Percentiles rank a stretch among this genome's conserved stretches.
phyloP scores from a whole-genome alignment of 2,888 invertebrate species.

The Trachelus stipa region DNA sequence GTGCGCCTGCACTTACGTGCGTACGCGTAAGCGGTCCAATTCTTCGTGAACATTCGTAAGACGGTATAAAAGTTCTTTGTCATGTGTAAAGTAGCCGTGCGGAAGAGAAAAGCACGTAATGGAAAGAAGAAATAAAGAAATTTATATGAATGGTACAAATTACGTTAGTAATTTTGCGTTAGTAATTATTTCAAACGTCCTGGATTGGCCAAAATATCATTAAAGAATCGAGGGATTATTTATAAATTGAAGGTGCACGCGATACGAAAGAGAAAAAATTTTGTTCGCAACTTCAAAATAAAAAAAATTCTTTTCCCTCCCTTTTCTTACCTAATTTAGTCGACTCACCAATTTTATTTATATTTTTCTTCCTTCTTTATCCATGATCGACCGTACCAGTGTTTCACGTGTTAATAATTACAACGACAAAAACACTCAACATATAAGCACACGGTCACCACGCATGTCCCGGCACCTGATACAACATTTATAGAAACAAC shows the following conservation, averaged over 20 bases:
- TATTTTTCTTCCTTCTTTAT: background rate
- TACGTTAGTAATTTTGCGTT: background rate
- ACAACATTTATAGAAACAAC: background rate
- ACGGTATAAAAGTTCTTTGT: background rate
- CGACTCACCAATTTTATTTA: background rate
- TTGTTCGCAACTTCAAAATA: too few species aligned
- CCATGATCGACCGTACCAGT: background rate
- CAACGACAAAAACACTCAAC: background rate
- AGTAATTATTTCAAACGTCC: background rate
- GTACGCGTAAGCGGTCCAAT: conserved; percentile 2
- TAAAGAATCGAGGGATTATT: background rate
- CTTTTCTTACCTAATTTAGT: background rate
- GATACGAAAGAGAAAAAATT: too few species aligned
- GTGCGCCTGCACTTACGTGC: background rate
- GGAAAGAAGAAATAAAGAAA: background rate
- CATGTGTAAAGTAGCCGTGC: background rate
- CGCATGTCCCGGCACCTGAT: background rate
- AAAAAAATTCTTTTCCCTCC: too few species aligned
- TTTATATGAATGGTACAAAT: conserved; percentile 4
- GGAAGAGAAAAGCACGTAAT: background rate
- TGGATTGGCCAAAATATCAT: background rate
- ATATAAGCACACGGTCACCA: background rate
- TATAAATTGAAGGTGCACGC: background rate
- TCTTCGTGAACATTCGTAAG: background rate
- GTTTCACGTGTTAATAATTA: background rate